These are phyloP conservation scores for Paramuricea clavata DNA, from an alignment of 92 coral and sea anemone genomes.

Conservation along the genomic window DNA sequence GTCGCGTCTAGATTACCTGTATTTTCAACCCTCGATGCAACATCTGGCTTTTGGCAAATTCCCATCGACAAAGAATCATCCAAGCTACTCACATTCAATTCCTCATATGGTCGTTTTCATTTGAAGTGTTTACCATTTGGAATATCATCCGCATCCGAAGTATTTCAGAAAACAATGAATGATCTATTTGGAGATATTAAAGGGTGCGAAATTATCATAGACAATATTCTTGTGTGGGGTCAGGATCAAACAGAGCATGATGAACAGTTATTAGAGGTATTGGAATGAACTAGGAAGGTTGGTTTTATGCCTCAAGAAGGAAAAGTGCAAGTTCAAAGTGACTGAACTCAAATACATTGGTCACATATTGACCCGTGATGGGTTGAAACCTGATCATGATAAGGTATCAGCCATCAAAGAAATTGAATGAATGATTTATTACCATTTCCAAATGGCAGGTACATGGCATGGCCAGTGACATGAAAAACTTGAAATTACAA, in stretches of 20 bases:
- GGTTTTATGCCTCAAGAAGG: conserved; percentile 16
- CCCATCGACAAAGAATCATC: no score
- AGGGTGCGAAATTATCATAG: neutral
- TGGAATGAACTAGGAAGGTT: neutral
- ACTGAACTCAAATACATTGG: neutral
- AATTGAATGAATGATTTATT: no score
- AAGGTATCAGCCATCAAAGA: no score
- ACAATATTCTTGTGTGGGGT: neutral
- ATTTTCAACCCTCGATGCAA: neutral
- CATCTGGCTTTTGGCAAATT: neutral
- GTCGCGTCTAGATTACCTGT: neutral
- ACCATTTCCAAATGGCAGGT: no score
- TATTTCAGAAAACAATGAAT: neutral
- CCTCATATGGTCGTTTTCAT: neutral
- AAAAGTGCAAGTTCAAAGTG: neutral
- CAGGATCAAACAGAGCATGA: neutral
- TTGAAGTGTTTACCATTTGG: neutral
- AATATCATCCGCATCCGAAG: no score
- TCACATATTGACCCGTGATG: neutral
- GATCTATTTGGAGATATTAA: neutral
- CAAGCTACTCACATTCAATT: neutral
- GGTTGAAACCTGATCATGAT: neutral
- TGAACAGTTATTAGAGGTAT: neutral
- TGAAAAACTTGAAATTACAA: no score
- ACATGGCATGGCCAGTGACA: no score